Evolutionary conservation across 2,113 vertebrate species (phyloP).

Genomic region (Platysternon megacephalum): DNA sequence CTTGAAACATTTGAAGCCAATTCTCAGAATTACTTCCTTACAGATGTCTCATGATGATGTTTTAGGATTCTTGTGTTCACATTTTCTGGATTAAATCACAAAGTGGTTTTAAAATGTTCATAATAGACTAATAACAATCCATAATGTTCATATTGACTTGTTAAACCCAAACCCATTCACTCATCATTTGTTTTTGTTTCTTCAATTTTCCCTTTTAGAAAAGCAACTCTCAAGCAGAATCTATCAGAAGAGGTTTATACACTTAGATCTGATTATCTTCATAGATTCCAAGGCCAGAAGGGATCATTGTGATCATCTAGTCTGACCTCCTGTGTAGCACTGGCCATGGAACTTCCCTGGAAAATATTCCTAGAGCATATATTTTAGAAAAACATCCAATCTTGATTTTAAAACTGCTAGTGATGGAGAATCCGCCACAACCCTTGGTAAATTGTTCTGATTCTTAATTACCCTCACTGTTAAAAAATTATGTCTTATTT

Average conservation of each 20-base stretch:
- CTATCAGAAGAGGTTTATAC: neutral
- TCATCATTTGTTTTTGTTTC: neutral
- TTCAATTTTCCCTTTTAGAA: neutral
- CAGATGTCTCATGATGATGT: neutral
- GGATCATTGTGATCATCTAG: neutral
- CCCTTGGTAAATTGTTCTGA: neutral
- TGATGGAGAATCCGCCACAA: neutral
- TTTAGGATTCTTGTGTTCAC: neutral
- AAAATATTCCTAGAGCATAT: neutral
- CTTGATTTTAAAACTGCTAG: neutral
- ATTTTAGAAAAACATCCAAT: neutral
- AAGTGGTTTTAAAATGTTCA: neutral
- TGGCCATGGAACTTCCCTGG: neutral
- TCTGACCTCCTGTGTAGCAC: neutral
- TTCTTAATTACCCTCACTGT: neutral
- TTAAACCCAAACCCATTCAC: neutral
- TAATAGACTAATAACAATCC: neutral
- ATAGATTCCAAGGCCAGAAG: neutral
- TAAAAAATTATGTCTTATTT: neutral
- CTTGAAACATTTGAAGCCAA: neutral
- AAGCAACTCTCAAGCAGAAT: neutral
- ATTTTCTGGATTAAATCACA: neutral
- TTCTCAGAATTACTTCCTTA: neutral
- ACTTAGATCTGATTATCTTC: constrained; percentile 15
- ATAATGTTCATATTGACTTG: neutral